Percentiles rank a stretch among this genome's conserved stretches.
phyloP scores from a whole-genome alignment of 2,797 vertebrate species.

The Rallus crepitans region DNA sequence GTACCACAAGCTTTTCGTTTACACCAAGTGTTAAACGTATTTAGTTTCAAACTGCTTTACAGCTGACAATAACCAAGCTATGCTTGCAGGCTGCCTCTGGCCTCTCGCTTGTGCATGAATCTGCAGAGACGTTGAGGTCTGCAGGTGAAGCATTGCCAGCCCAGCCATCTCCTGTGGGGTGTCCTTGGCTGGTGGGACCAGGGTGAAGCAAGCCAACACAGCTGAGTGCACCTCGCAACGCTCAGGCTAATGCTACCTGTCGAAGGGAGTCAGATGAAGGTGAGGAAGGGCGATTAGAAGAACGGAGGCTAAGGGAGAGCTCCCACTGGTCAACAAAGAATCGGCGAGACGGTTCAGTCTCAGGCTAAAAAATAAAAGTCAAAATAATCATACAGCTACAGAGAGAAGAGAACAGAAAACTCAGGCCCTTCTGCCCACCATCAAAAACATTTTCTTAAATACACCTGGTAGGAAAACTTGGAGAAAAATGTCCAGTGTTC shows the following conservation, averaged over 20 bases:
- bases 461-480: neutral
- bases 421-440: neutral
- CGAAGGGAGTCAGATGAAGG: slow-evolving; percentile 85
- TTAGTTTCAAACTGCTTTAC: neutral
- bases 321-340: slow-evolving; percentile 92
- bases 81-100: neutral
- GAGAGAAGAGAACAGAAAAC: slow-evolving; percentile 8
- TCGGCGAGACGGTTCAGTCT: slow-evolving; percentile 85
- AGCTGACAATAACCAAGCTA: neutral
- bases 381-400: slow-evolving; percentile 5
- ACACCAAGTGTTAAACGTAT: neutral
- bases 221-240: neutral
- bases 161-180: neutral
- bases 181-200: neutral
- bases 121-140: neutral
- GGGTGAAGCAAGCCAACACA: slow-evolving; percentile 42
- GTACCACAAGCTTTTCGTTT: neutral
- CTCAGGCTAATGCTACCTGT: slow-evolving; percentile 87
- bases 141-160: slow-evolving; percentile 37
- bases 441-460: neutral
- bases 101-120: neutral
- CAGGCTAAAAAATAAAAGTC: slow-evolving; percentile 79
- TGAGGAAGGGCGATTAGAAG: slow-evolving; percentile 80
- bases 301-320: slow-evolving; percentile 81
- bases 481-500: neutral